Evolutionary conservation across 2,113 vertebrate genomes (phyloP).

Genomic region (Rafetus swinhoei): DNA sequence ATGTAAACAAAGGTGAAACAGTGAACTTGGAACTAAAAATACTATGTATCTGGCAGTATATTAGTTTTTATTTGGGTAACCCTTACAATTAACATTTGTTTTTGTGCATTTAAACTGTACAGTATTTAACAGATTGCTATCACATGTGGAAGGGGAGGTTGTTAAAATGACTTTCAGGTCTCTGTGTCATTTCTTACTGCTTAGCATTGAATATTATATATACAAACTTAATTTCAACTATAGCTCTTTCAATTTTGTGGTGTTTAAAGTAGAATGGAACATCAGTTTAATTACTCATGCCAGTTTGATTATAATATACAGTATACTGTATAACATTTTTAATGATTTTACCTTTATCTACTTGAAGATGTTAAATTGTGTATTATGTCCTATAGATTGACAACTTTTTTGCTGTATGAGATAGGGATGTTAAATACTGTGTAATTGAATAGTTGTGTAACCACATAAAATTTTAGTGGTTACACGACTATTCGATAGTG

Average conservation of each 20-base stretch:
- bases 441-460: too few relatives aligned
- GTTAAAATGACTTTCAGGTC: neutral
- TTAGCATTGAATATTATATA: neutral
- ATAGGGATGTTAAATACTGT: too few relatives aligned
- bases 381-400: neutral
- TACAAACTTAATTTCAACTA: neutral
- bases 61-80: slow-evolving; percentile 11
- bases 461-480: too few relatives aligned
- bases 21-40: neutral
- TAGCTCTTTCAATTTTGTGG: neutral
- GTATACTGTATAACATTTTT: neutral
- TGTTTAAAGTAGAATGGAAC: slow-evolving; percentile 25
- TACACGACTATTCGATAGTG: too few relatives aligned
- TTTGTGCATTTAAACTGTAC: neutral
- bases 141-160: neutral
- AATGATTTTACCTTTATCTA: slow-evolving; percentile 19
- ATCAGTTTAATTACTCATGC: slow-evolving; percentile 21
- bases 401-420: neutral
- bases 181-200: neutral
- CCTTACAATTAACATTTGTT: neutral
- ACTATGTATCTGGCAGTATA: neutral
- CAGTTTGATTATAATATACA: slow-evolving; percentile 41
- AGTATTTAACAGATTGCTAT: neutral
- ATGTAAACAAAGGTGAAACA: slow-evolving; percentile 9
- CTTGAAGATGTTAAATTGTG: neutral